phyloP scores from a whole-genome alignment of 1,140 invertebrate genomes.

The Leptinotarsa texana region DNA sequence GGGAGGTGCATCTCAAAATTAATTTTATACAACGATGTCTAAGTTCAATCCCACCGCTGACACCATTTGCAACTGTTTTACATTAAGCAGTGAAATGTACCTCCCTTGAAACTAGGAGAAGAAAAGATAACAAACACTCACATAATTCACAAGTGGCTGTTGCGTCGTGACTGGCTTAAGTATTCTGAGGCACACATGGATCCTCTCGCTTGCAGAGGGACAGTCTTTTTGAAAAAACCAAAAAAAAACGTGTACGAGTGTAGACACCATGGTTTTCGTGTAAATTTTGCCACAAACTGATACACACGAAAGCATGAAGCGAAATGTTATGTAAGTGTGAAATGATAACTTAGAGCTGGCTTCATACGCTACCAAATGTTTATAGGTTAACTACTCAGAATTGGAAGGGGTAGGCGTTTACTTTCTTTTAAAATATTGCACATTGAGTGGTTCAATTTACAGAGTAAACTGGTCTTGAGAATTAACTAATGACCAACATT shows the following conservation, averaged over 20 bases:
- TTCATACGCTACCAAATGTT: too few species aligned
- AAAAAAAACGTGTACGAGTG: background rate
- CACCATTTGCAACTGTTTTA: background rate
- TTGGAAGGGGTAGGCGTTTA: too few species aligned
- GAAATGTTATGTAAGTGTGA: too few species aligned
- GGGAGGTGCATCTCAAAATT: background rate
- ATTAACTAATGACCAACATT: too few species aligned
- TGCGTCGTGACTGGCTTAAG: constrained; percentile 41
- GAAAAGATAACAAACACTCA: constrained; percentile 34
- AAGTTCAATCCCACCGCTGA: background rate
- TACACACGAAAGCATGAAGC: too few species aligned
- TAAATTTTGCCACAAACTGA: background rate
- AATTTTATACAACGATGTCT: too few species aligned
- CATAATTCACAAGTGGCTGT: constrained; percentile 40
- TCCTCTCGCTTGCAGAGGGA: constrained; percentile 47
- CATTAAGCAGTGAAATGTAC: background rate
- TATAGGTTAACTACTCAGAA: too few species aligned
- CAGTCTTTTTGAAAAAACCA: constrained; percentile 35
- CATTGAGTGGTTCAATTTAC: too few species aligned
- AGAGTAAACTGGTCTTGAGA: too few species aligned
- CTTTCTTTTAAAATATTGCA: too few species aligned
- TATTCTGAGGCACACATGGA: constrained; percentile 40
- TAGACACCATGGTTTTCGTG: background rate
- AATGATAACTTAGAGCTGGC: too few species aligned
- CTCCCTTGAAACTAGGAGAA: constrained; percentile 16